Percentiles rank a stretch among this genome's conserved stretches.
phyloP scores from a whole-genome alignment of 2,797 vertebrate species.

The Geotrypetes seraphini region DNA sequence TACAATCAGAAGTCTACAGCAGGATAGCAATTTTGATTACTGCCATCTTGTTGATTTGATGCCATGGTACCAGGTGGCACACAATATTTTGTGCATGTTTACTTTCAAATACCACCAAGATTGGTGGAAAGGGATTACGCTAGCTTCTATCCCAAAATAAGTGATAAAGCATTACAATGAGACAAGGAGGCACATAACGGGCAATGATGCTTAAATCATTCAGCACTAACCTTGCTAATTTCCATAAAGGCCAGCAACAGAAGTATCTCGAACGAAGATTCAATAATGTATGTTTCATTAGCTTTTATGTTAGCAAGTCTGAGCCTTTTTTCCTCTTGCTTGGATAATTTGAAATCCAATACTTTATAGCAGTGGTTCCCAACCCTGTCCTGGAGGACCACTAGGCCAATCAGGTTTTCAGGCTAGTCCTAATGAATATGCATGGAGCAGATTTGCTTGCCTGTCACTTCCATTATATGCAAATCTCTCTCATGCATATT shows the following conservation, averaged over 20 bases:
- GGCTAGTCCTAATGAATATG: too few species aligned
- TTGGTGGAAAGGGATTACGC: neutral
- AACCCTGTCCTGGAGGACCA: too few species aligned
- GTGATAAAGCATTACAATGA: neutral
- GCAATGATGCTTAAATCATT: slow-evolving; percentile 5
- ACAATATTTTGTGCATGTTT: neutral
- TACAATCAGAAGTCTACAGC: neutral
- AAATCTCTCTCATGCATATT: too few species aligned
- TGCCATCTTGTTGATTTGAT: slow-evolving; percentile 8
- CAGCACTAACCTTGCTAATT: slow-evolving; percentile 6
- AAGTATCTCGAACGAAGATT: neutral
- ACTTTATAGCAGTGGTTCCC: too few species aligned
- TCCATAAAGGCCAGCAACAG: slow-evolving; percentile 6
- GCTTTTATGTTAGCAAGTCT: too few species aligned
- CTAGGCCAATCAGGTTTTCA: too few species aligned
- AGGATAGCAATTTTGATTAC: neutral
- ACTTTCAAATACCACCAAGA: slow-evolving; percentile 1
- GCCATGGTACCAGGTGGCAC: slow-evolving; percentile 2
- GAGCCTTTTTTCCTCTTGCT: too few species aligned
- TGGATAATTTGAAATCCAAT: too few species aligned
- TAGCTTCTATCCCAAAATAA: slow-evolving; percentile 1
- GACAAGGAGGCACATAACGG: slow-evolving; percentile 2
- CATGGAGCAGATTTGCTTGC: too few species aligned
- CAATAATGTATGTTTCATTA: slow-evolving; percentile 3
- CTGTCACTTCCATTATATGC: too few species aligned